Conservation (phyloP, 92 coral and sea anemone genomes). For the Zoanthus sansibaricus region DNA sequence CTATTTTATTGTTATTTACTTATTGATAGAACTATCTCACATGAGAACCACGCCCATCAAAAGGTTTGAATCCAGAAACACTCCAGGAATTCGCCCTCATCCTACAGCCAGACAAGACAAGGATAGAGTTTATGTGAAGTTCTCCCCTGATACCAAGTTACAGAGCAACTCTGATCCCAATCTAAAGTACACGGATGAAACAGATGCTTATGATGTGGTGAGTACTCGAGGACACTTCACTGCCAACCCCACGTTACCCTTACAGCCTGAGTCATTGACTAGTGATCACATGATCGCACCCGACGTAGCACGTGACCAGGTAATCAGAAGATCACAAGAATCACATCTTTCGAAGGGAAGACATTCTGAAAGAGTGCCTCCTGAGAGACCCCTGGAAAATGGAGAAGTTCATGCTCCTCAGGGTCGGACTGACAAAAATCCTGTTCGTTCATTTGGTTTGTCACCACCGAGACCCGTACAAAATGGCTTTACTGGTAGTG, state of each 20-base stretch:
- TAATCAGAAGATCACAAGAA: slow-evolving; percentile 1
- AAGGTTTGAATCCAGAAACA: slow-evolving; percentile 50
- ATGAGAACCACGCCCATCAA: slow-evolving; percentile 73
- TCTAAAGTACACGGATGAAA: slow-evolving; percentile 80
- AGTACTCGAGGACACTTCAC: slow-evolving; percentile 87
- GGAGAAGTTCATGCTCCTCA: slow-evolving; percentile 28
- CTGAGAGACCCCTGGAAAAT: slow-evolving; percentile 49
- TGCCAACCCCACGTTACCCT: slow-evolving; percentile 65
- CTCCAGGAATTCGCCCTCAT: slow-evolving; percentile 40
- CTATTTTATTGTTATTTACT: background rate
- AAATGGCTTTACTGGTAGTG: slow-evolving; percentile 71
- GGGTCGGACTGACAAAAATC: slow-evolving; percentile 39
- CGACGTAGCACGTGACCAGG: slow-evolving; percentile 49
- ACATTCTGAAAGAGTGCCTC: slow-evolving; percentile 54
- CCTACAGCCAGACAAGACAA: slow-evolving; percentile 66
- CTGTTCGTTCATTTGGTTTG: slow-evolving; percentile 65
- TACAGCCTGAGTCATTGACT: background rate
- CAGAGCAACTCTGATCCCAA: slow-evolving; percentile 57
- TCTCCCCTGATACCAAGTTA: slow-evolving; percentile 62
- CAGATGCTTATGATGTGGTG: slow-evolving; percentile 69
- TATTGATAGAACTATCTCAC: slow-evolving; percentile 63
- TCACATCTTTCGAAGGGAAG: background rate
- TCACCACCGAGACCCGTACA: slow-evolving; percentile 82
- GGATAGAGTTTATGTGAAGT: slow-evolving; percentile 78
- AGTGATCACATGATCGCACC: slow-evolving; percentile 26